Percentiles rank a stretch among this genome's conserved stretches.
Conservation (phyloP, 2,888 invertebrate species). For the Ryuthela nishihirai region DNA sequence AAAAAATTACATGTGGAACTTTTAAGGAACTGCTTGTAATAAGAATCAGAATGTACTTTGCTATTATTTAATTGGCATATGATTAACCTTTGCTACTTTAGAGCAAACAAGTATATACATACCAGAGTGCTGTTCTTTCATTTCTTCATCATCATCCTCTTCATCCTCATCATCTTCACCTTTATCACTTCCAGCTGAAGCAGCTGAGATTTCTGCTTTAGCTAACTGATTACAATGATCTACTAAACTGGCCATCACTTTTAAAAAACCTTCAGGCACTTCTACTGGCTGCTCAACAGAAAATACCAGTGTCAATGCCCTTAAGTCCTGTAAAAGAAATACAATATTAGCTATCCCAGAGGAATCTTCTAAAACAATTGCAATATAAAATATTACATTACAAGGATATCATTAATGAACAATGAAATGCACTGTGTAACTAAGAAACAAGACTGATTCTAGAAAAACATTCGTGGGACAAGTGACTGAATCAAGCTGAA, state of each 20-base stretch:
- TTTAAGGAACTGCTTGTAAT: no score
- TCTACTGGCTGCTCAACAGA: slow-evolving; percentile 36
- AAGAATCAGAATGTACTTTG: background rate
- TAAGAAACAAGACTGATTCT: no score
- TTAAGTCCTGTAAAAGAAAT: slow-evolving; percentile 22
- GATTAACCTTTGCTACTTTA: background rate
- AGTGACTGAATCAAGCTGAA: no score
- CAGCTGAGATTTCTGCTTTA: background rate
- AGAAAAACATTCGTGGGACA: no score
- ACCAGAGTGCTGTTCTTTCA: background rate
- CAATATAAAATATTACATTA: background rate
- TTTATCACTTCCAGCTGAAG: background rate
- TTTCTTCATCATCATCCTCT: background rate
- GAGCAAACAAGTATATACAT: background rate
- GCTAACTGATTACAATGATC: slow-evolving; percentile 27
- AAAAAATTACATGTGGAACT: no score
- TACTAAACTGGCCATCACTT: slow-evolving; percentile 26
- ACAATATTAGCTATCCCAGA: background rate
- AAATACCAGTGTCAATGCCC: slow-evolving; percentile 36
- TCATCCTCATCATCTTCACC: background rate
- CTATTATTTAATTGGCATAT: background rate
- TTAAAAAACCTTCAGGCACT: slow-evolving; percentile 35
- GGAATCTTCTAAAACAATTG: background rate
- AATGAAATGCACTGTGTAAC: no score
- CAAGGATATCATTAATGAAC: background rate